phyloP scores from a whole-genome alignment of 2,888 invertebrate genomes.

The Microplitis manilae region DNA sequence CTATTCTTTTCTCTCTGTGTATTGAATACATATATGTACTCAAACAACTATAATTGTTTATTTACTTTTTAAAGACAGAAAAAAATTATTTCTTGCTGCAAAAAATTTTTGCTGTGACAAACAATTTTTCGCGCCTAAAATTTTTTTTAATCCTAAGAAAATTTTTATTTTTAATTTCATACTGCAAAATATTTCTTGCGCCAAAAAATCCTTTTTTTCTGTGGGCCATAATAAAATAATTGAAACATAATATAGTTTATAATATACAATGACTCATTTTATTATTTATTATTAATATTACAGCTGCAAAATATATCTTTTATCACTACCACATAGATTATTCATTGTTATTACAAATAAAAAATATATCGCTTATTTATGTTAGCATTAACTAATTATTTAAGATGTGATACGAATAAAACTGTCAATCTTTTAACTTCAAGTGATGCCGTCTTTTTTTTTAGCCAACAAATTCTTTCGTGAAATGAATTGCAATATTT shows the following conservation, averaged over 20 bases:
- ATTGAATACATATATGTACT: too few relatives aligned
- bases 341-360: background rate
- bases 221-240: background rate
- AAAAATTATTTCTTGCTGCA: too few relatives aligned
- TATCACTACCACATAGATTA: background rate
- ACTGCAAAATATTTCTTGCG: too few relatives aligned
- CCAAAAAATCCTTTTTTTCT: too few relatives aligned
- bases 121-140: too few relatives aligned
- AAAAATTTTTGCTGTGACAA: too few relatives aligned
- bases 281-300: conserved; percentile 2
- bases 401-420: background rate
- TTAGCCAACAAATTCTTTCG: background rate
- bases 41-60: too few relatives aligned
- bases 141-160: too few relatives aligned
- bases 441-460: background rate
- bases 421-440: conserved; percentile 2
- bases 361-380: conserved; percentile 9
- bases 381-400: background rate
- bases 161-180: too few relatives aligned
- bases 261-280: conserved; percentile 41
- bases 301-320: background rate
- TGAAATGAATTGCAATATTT: background rate
- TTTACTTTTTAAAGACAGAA: too few relatives aligned
- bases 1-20: too few relatives aligned
- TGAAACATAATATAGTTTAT: background rate